Percentiles rank a stretch among this genome's conserved stretches.
Evolutionary conservation across 2,888 invertebrate genomes (phyloP).

Genomic region (Epiblema foenella): DNA sequence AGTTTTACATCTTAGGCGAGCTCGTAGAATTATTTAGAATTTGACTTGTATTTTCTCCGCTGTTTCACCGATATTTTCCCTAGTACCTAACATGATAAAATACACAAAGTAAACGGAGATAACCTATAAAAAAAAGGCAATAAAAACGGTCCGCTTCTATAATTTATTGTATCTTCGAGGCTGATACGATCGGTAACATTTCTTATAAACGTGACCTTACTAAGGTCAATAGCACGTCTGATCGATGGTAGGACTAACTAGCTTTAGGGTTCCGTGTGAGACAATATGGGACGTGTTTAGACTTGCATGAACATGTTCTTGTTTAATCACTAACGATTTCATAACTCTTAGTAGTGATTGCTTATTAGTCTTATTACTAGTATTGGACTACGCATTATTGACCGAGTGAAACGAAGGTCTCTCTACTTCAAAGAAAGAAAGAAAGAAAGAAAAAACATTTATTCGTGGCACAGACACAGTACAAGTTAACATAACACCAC

Average conservation of each 20-base stretch:
- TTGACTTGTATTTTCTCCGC: neutral
- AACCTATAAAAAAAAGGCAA: conserved; percentile 11
- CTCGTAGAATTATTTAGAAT: no score
- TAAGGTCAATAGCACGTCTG: conserved; percentile 41
- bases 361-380: no score
- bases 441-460: no score
- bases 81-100: neutral
- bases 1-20: no score
- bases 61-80: neutral
- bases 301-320: neutral
- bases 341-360: neutral
- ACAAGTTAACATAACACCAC: no score
- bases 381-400: no score
- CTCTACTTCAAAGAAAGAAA: no score
- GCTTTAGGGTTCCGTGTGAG: conserved; percentile 26
- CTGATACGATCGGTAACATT: conserved; percentile 39
- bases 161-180: conserved; percentile 27
- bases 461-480: no score
- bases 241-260: conserved; percentile 37
- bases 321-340: neutral
- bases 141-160: conserved; percentile 32
- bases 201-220: conserved; percentile 38
- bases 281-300: conserved; percentile 5
- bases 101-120: conserved; percentile 3
- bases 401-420: no score